A percentile compares a stretch with the other conserved stretches of the same genome.
phyloP scores from a whole-genome alignment of 2,113 vertebrate genomes.

The Brachionichthys hirsutus region DNA sequence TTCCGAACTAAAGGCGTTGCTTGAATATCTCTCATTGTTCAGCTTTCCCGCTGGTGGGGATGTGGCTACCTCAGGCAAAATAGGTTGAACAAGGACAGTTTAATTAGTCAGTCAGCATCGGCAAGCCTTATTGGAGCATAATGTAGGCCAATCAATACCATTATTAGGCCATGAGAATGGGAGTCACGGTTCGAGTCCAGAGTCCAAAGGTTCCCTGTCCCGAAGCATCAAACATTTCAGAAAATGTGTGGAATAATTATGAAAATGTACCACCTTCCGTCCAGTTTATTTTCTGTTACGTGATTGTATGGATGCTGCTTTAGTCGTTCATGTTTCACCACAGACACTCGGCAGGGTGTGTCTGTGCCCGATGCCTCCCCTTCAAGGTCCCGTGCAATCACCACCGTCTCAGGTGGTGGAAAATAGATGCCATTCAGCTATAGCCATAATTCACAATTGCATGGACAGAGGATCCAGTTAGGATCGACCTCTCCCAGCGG shows the following conservation, averaged over 20 bases:
- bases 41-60: neutral
- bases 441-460: slow-evolving; percentile 34
- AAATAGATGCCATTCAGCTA: slow-evolving; percentile 44
- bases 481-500: slow-evolving; percentile 4
- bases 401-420: slow-evolving; percentile 42
- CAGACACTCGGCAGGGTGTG: neutral
- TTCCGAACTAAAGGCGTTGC: slow-evolving; percentile 5
- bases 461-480: slow-evolving; percentile 12
- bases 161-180: slow-evolving; percentile 59
- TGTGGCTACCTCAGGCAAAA: slow-evolving; percentile 22
- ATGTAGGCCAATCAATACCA: slow-evolving; percentile 72
- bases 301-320: slow-evolving; percentile 14
- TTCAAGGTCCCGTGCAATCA: slow-evolving; percentile 45
- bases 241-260: neutral
- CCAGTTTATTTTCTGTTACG: slow-evolving; percentile 5
- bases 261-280: neutral
- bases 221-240: neutral
- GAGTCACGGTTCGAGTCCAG: slow-evolving; percentile 20
- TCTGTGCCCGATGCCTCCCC: slow-evolving; percentile 5
- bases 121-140: slow-evolving; percentile 31
- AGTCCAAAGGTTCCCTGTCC: neutral
- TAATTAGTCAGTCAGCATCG: slow-evolving; percentile 42
- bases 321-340: slow-evolving; percentile 12
- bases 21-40: neutral
- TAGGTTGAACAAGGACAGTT: slow-evolving; percentile 47